A percentile compares a stretch with the other conserved stretches of the same genome.
These are phyloP conservation scores for Drosophila melanocephala DNA, from an alignment of 2,888 invertebrate species.

Conservation along the genomic window DNA sequence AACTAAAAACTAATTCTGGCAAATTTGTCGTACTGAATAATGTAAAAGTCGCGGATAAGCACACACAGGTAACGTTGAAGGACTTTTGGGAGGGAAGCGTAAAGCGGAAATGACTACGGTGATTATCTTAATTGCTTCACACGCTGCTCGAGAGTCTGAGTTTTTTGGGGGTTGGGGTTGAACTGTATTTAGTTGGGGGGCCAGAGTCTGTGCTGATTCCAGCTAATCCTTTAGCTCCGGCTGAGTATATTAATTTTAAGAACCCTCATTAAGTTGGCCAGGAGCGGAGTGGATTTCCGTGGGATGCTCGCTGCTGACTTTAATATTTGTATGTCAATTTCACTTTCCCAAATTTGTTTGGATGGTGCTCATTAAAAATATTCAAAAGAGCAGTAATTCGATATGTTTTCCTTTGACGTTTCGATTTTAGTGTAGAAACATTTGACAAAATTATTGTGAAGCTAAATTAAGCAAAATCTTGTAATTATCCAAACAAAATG, in stretches of 20 bases:
- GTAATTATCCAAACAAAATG: constrained; percentile 19
- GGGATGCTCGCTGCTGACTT: constrained; percentile 2
- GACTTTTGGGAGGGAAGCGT: constrained; percentile 51
- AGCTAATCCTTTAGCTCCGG: constrained; percentile 69
- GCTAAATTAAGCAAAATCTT: constrained; percentile 12
- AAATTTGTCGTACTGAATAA: constrained; percentile 76
- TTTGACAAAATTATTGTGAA: constrained; percentile 33
- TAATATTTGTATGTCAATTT: constrained; percentile 44
- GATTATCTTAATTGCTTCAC: constrained; percentile 81
- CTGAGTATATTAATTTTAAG: constrained; percentile 60
- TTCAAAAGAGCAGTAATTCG: not conserved
- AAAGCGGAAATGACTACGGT: constrained; percentile 75
- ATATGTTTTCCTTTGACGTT: constrained; percentile 1
- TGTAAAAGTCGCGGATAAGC: constrained; percentile 41
- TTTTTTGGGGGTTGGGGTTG: not conserved
- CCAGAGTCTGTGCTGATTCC: constrained; percentile 13
- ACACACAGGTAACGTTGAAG: constrained; percentile 8
- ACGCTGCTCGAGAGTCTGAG: constrained; percentile 33
- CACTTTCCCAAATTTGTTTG: constrained; percentile 51
- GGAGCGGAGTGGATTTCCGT: not conserved
- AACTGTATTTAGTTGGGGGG: constrained; percentile 1
- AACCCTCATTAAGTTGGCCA: constrained; percentile 55
- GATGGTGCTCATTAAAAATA: constrained; percentile 40
- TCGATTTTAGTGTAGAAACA: constrained; percentile 9
- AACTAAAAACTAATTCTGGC: constrained; percentile 78